These are phyloP conservation scores for Cryptoprocta ferox DNA, from an alignment of 2,797 vertebrate genomes.

Conservation along the genomic window DNA sequence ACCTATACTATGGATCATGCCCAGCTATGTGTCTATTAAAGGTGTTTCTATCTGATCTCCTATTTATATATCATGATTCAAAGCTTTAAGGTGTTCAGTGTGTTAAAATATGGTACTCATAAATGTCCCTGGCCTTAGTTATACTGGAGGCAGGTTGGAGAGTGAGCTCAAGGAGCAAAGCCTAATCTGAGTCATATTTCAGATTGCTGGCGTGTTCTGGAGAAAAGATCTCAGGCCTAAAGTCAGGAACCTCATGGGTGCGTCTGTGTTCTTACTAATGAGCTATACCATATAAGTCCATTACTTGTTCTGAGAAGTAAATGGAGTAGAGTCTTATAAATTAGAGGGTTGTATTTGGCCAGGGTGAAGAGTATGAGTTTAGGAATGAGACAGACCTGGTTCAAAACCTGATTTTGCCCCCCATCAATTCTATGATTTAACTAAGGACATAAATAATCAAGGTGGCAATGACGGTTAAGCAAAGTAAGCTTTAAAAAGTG, in stretches of 20 bases:
- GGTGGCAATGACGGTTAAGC: neutral
- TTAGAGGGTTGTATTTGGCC: neutral
- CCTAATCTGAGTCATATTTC: neutral
- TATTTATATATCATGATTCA: neutral
- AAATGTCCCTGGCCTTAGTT: neutral
- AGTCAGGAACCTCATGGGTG: neutral
- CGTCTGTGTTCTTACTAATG: neutral
- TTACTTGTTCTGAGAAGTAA: conserved; percentile 27
- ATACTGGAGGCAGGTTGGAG: neutral
- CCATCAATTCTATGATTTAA: neutral
- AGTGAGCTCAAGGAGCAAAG: neutral
- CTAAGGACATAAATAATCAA: neutral
- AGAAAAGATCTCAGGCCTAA: neutral
- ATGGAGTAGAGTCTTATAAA: neutral
- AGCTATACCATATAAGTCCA: neutral
- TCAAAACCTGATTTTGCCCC: neutral
- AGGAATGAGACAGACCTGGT: neutral
- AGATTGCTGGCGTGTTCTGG: neutral
- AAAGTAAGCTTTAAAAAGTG: neutral
- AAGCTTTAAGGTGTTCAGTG: neutral
- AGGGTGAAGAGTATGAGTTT: neutral
- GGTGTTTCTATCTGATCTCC: neutral
- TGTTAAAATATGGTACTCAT: neutral
- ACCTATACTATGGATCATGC: neutral
- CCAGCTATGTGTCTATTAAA: neutral